Base-by-base conservation (phyloP, 2,797 vertebrate genomes). In the Chelmon rostratus region DNA sequence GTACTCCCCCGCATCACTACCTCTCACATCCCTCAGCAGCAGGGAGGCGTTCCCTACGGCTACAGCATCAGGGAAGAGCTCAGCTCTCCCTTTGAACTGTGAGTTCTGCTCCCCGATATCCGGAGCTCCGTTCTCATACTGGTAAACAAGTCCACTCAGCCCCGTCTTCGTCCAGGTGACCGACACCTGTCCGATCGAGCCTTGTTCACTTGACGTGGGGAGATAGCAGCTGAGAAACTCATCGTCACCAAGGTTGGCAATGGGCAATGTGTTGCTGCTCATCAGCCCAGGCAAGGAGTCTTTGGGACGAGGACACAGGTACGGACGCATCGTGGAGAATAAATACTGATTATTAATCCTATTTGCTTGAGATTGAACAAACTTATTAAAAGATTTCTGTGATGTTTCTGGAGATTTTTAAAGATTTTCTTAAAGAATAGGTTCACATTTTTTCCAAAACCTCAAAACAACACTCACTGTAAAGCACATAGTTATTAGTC, bases 111-210 rank as follows among this genome's bases (percentile, higher is more conserved):
- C 62, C 3, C 54, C 53, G 9, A 96, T 93, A 1, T 88, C 71
- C 0, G 92, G 89, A 28, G 89, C 93, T 25, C 95, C 94, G 0
- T 90, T 71, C 67, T 81, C 66, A 28, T 95, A 97, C 44, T 89
- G 83, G 0, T 96, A 96, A n/a, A 98, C 96, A 3, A 92, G 53
- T 3, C 95, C 93, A 0, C 40, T 82, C 2, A 93, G 42, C 0
- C 88, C 93, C 0, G 50, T 83, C 91, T 96, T 98, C 78, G 77
- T 69, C 98, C 97, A 98, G 33, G 78, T 95, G 76, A 98, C 94
- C 0, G 81, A 85, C 23, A 96, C 87, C 3, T 88, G 80, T 4
- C 18, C 66, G 33, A 87, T 9, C 1, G 2, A 8, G 18, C 35
- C 5, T 0, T 11, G 5, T 5, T n/a, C n/a, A 2, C 2, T 33